A percentile compares a stretch with the other conserved stretches of the same genome.
Conservation (phyloP, 1,140 invertebrate genomes). For the Eulimnadia texana region DNA sequence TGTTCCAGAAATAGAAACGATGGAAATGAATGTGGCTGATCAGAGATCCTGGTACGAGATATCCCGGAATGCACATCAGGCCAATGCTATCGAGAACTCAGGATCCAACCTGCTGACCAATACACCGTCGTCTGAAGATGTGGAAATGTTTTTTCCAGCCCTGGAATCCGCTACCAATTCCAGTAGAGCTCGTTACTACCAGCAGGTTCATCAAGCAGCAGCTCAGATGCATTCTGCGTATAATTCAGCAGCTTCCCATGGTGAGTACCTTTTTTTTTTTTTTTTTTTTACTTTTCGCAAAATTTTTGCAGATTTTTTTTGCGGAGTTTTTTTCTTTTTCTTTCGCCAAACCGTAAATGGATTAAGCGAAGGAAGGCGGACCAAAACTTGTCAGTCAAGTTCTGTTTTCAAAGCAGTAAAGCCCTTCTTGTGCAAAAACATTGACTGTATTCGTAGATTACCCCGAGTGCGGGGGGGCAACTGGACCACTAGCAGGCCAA, state of each 20-base stretch:
- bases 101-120: neutral
- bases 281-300: no score
- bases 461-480: no score
- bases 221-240: constrained; percentile 16
- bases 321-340: no score
- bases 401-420: no score
- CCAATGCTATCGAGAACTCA: neutral
- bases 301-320: no score
- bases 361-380: no score
- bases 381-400: no score
- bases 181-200: constrained; percentile 2
- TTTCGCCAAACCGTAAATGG: no score
- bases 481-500: no score
- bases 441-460: no score
- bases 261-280: neutral
- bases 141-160: constrained; percentile 15
- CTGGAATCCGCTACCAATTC: neutral
- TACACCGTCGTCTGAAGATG: constrained; percentile 1
- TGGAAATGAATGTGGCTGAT: constrained; percentile 15
- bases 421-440: no score
- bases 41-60: constrained; percentile 16
- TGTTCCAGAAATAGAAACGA: neutral
- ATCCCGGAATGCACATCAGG: neutral
- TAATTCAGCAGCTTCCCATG: constrained; percentile 6
- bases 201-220: constrained; percentile 9